Base-by-base conservation (phyloP, 2,888 invertebrate species). In the Acleris emargana region DNA sequence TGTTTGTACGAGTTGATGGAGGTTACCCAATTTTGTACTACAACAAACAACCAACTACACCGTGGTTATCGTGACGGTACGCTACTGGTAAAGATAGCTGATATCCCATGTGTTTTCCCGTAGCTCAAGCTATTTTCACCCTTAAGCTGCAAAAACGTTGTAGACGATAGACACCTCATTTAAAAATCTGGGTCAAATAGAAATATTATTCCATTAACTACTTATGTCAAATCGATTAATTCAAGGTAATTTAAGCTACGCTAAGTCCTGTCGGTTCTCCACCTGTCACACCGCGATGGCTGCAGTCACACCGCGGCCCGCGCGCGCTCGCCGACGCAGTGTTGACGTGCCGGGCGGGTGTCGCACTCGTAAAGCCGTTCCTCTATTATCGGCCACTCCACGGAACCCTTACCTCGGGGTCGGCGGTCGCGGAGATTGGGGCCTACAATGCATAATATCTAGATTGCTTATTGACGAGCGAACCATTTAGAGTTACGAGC, bases 321-420 rank as follows among this genome's bases (percentile, higher is more conserved):
- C 83, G 79, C 73, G 64, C 43, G 43, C 20, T 22, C 57, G 38
- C 76, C 78, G 77, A 81, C 80, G 77, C 79, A 72, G 86, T 86
- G 86, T 87, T 84, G 87, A 89, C 86, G 87, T 89, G 87, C 81
- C 80, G 83, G 85, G 81, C 84, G 87, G 82, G 84, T 85, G 86
- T 84, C 80, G 81, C 82, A 80, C 82, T 89, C 90, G 88, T 90
- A 89, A 90, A 90, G 84, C 77, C 82, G 83, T 80, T 83, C 81
- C 83, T 85, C 86, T 88, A 88, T 89, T 88, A 89, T 84, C 82
- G 84, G 79, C 80, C 82, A 83, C 81, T 82, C 82, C 74, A 78
- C 75, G 74, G 71, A 77, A 73, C 76, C 78, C 76, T 83, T 77
- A 84, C 82, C 85, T 84, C 77, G 71, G 79, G 78, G 77, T 77